Conservation (phyloP, 2,888 invertebrate species). For the Hemithea aestivaria region DNA sequence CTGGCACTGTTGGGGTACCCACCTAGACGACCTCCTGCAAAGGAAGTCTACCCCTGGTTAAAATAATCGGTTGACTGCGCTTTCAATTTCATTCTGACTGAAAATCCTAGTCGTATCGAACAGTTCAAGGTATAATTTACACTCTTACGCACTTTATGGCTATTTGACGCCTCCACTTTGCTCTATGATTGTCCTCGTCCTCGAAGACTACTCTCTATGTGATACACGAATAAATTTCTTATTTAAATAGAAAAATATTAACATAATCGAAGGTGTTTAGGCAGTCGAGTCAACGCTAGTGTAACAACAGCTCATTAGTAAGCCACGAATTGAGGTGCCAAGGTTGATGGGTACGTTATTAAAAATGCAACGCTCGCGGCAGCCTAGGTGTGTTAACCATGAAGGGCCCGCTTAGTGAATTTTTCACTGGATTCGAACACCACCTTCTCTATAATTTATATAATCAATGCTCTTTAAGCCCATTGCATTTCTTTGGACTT, state of each 20-base stretch:
- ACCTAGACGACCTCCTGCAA: no score
- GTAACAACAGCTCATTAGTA: slow-evolving; percentile 39
- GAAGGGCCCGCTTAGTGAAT: slow-evolving; percentile 32
- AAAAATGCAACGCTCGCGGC: slow-evolving; percentile 41
- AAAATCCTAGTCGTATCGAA: no score
- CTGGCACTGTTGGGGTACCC: no score
- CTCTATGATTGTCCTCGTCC: no score
- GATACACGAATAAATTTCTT: slow-evolving; percentile 11
- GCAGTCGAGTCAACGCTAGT: slow-evolving; percentile 16
- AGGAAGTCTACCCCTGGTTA: no score
- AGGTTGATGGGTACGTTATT: slow-evolving; percentile 44
- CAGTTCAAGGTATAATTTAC: no score
- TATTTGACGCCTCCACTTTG: no score
- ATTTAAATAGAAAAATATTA: slow-evolving; percentile 20
- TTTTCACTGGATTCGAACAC: slow-evolving; percentile 29
- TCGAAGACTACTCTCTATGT: no score
- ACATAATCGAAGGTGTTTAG: slow-evolving; percentile 28
- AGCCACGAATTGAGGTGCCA: slow-evolving; percentile 37
- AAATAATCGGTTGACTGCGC: slow-evolving; percentile 13
- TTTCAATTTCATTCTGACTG: slow-evolving; percentile 26
- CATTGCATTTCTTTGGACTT: no score
- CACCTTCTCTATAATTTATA: slow-evolving; percentile 8
- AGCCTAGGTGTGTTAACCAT: slow-evolving; percentile 37
- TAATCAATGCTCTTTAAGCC: no score
- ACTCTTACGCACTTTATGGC: no score